Evolutionary conservation across 2,797 vertebrate genomes (phyloP).

Genomic region (Myotis vivesi): DNA sequence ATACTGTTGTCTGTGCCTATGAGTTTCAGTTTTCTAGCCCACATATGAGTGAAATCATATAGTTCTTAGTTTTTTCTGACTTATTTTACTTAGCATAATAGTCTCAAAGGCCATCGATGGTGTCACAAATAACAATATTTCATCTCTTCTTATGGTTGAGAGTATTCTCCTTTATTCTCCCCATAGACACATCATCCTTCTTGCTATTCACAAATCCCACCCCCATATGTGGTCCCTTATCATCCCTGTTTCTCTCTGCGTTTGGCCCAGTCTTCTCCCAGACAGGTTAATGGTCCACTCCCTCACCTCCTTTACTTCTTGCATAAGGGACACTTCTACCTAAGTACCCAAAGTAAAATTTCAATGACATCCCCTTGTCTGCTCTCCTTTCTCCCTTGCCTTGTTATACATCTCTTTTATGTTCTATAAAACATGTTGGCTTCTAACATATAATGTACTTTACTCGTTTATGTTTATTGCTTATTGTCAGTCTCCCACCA

Average conservation of each 20-base stretch:
- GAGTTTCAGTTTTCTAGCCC: too few species aligned
- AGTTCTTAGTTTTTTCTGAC: too few species aligned
- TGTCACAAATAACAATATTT: too few species aligned
- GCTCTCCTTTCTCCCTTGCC: neutral
- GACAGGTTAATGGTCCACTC: accelerated
- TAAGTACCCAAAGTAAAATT: neutral
- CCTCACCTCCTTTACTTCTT: too few species aligned
- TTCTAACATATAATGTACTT: neutral
- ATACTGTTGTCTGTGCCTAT: too few species aligned
- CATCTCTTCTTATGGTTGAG: too few species aligned
- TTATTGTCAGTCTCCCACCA: neutral
- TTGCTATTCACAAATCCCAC: neutral
- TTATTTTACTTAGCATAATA: too few species aligned
- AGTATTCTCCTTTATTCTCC: accelerated
- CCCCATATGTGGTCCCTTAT: accelerated
- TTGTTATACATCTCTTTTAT: neutral
- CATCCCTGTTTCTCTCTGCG: neutral
- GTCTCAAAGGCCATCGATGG: too few species aligned
- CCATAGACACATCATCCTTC: neutral
- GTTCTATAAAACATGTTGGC: neutral
- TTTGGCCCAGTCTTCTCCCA: neutral
- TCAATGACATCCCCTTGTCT: neutral
- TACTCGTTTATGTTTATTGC: neutral
- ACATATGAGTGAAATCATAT: too few species aligned
- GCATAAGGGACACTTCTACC: neutral